Evolutionary conservation across 1,140 invertebrate species (phyloP), one percentile per base, ranked within the genome.

Genomic region (Penaeus japonicus): DNA sequence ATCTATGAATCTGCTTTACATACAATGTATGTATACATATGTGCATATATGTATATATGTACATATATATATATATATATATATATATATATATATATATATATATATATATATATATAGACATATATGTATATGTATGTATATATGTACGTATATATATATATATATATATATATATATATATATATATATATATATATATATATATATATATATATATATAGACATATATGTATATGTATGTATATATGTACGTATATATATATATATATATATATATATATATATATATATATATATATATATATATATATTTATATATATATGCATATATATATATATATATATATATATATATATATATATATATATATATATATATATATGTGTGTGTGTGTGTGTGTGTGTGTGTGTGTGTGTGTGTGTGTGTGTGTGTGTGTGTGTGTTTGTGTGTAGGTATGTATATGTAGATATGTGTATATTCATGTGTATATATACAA

Each of bases 101-200:
- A 73, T 73, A 73, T 73, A 73, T 73, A 73, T 73, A 77, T 73
- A 73, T 73, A 73, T 73, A 73, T 73, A 73, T 73, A 73, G 35
- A 79, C 53, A 79, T 79, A 79, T 79, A 79, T 79, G 53, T 79
- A 79, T 79, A 79, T 79, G 53, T 79, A 79, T 79, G 53, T 79
- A 79, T 79, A 79, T 79, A 79, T 79, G 53, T 79, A 79, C 53
- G 53, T 79, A 79, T 79, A 79, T 79, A 79, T 79, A 79, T 79
- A 79, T 79, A 75, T 75, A 24, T 75, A 24, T 75, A 24, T 75
- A 75, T 75, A 75, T 75, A 75, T 75, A 75, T 75, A 75, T 75
- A 75, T 32, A 75, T 75, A 75, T 75, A 77, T 77, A 4, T 77
- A 75, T 32, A 75, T 75, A 75, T 75, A 75, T 75, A 75, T 75